phyloP scores from a whole-genome alignment of 2,113 vertebrate species.

The Dasyurus viverrinus region DNA sequence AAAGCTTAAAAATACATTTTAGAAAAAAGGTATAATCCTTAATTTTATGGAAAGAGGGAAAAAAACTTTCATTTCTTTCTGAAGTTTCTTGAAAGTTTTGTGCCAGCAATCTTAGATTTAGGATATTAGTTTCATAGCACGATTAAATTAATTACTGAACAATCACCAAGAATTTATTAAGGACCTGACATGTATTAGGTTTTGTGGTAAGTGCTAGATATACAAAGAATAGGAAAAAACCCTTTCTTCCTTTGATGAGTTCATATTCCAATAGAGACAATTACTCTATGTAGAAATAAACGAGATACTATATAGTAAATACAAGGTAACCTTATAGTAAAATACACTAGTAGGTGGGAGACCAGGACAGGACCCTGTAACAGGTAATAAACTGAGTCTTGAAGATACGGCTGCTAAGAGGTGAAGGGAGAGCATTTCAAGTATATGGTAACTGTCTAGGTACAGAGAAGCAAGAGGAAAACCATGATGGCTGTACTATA shows the following conservation, averaged over 20 bases:
- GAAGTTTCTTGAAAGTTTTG: neutral
- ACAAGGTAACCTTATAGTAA: too few relatives aligned
- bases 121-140: neutral
- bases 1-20: constrained; percentile 2
- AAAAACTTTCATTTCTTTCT: neutral
- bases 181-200: neutral
- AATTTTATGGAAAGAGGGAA: neutral
- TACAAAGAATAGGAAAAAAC: neutral
- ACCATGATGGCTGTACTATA: too few relatives aligned
- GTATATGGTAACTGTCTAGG: too few relatives aligned
- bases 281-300: too few relatives aligned
- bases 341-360: too few relatives aligned
- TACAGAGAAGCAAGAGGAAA: too few relatives aligned
- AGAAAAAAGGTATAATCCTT: neutral
- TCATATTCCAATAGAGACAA: neutral
- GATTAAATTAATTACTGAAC: neutral
- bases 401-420: too few relatives aligned
- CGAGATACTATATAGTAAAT: too few relatives aligned
- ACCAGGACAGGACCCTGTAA: too few relatives aligned
- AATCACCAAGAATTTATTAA: neutral
- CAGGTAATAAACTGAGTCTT: too few relatives aligned
- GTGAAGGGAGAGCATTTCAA: too few relatives aligned
- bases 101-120: neutral
- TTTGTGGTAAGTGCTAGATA: neutral
- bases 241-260: neutral